Evolutionary conservation across 2,888 invertebrate genomes (phyloP).

Genomic region (Catonia carolina): DNA sequence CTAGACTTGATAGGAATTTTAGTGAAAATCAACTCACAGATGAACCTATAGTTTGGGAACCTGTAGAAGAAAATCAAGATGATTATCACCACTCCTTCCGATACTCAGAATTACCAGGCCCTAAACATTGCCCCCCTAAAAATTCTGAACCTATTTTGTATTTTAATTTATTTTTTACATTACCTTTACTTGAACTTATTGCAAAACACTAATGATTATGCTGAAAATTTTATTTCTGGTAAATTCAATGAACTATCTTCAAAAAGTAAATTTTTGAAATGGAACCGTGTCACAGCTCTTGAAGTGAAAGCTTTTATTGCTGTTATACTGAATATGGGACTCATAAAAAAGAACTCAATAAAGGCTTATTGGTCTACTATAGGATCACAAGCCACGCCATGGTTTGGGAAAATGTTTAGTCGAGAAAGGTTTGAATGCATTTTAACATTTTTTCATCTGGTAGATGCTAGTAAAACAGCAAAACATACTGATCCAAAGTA

Average conservation of each 20-base stretch:
- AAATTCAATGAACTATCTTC: neutral
- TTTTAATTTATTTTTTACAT: slow-evolving; percentile 18
- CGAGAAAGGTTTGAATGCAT: slow-evolving; percentile 12
- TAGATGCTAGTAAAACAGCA: neutral
- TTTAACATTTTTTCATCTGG: slow-evolving; percentile 15
- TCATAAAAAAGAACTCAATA: slow-evolving; percentile 6
- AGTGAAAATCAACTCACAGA: no score
- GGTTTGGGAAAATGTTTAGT: slow-evolving; percentile 13
- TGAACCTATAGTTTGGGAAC: no score
- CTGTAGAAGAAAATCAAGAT: slow-evolving; percentile 19
- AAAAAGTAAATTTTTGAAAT: slow-evolving; percentile 2
- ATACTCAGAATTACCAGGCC: slow-evolving; percentile 14
- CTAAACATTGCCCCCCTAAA: slow-evolving; percentile 15
- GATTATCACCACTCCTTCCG: slow-evolving; percentile 8
- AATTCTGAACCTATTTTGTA: slow-evolving; percentile 17
- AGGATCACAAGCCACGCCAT: slow-evolving; percentile 12
- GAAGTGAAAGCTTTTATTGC: slow-evolving; percentile 19
- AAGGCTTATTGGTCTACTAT: slow-evolving; percentile 10
- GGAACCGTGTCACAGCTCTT: slow-evolving; percentile 2
- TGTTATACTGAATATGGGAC: slow-evolving; percentile 14
- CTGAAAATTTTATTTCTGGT: neutral
- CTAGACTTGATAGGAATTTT: no score
- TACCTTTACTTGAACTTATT: slow-evolving; percentile 8
- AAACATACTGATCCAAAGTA: slow-evolving; percentile 6
- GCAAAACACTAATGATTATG: slow-evolving; percentile 14